Conservation (phyloP, 2,797 vertebrate genomes). For the Mus caroli region DNA sequence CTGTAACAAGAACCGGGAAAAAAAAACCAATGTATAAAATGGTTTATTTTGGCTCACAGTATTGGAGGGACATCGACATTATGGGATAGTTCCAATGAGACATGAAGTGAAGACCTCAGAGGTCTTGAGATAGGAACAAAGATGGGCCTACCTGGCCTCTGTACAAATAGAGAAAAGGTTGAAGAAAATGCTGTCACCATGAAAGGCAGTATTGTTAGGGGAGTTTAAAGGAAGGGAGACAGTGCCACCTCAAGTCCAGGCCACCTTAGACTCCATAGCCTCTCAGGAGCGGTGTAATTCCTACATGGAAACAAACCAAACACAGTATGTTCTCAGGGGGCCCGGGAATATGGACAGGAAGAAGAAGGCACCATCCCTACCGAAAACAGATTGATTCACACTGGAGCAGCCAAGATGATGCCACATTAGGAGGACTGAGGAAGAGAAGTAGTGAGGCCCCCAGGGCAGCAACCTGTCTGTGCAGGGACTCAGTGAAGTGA, state of each 20-base stretch:
- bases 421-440: not conserved
- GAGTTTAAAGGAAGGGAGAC: conserved; percentile 10
- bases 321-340: not conserved
- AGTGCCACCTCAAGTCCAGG: not conserved
- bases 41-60: not conserved
- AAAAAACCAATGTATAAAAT: not conserved
- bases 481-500: not conserved
- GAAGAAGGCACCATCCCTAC: not conserved
- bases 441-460: not conserved
- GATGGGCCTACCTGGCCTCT: not conserved
- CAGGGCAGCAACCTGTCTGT: not conserved
- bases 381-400: not conserved
- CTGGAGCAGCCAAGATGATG: not conserved
- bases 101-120: not conserved
- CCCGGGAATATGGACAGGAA: not conserved
- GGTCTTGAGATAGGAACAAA: not conserved
- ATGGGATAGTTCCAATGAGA: not conserved
- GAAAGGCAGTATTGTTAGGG: not conserved
- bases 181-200: not conserved
- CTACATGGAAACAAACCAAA: not conserved
- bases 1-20: not conserved
- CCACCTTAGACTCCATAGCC: not conserved
- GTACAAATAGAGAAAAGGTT: not conserved
- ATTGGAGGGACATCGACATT: not conserved
- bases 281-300: not conserved